phyloP scores from a whole-genome alignment of 2,113 vertebrate genomes.

The Felis chaus region DNA sequence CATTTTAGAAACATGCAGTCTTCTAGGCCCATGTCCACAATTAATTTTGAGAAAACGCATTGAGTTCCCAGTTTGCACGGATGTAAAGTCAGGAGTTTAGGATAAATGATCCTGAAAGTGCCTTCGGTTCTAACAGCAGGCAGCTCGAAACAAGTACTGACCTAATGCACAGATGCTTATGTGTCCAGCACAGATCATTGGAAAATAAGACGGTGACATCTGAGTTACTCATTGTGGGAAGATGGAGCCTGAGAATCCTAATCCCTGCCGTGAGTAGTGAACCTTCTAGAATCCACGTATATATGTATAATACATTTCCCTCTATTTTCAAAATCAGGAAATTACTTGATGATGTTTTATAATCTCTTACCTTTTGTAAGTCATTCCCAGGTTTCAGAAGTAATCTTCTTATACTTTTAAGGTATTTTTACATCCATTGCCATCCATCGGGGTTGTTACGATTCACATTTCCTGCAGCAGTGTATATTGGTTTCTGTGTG shows the following conservation, averaged over 20 bases:
- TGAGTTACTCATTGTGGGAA: neutral
- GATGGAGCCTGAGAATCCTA: neutral
- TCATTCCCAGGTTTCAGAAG: neutral
- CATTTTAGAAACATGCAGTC: neutral
- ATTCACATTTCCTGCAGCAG: neutral
- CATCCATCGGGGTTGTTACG: neutral
- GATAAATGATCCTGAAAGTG: neutral
- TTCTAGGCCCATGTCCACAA: neutral
- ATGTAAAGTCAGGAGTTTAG: neutral
- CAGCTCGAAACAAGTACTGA: neutral
- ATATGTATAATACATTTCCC: neutral
- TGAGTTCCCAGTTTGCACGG: neutral
- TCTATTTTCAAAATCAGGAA: conserved; percentile 28
- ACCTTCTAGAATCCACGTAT: neutral
- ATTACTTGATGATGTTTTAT: neutral
- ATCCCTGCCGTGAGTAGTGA: neutral
- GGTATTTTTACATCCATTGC: neutral
- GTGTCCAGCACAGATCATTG: neutral
- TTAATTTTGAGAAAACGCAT: neutral
- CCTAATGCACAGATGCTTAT: neutral
- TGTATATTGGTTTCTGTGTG: neutral
- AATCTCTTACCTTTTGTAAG: neutral
- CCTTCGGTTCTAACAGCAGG: neutral
- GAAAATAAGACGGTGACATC: neutral
- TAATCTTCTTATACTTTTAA: conserved; percentile 30